Conservation (phyloP, 2,797 vertebrate genomes). For the Sphaeramia orbicularis region DNA sequence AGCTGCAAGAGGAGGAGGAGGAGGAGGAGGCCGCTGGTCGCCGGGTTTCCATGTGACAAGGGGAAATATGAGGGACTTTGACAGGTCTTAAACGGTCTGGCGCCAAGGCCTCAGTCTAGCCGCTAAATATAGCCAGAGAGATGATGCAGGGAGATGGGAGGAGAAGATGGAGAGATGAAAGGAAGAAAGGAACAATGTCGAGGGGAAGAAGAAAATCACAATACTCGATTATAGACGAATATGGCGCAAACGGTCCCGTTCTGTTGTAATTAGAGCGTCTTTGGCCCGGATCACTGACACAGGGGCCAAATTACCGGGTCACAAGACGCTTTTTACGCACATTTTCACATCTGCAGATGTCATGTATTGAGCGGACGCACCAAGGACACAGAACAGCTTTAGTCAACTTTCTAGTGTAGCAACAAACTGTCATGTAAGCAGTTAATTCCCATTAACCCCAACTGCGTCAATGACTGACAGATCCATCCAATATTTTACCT, state of each 20-base stretch:
- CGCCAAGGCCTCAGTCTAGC: slow-evolving; percentile 94
- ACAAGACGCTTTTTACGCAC: slow-evolving; percentile 41
- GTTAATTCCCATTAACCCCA: slow-evolving; percentile 8
- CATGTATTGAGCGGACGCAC: slow-evolving; percentile 39
- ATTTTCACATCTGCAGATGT: slow-evolving; percentile 44
- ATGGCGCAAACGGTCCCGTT: slow-evolving; percentile 60
- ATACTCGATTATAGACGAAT: slow-evolving; percentile 74
- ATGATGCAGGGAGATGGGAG: slow-evolving; percentile 90
- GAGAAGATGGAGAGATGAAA: slow-evolving; percentile 87
- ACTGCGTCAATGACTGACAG: slow-evolving; percentile 1
- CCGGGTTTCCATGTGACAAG: slow-evolving; percentile 92
- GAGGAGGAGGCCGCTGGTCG: slow-evolving; percentile 77
- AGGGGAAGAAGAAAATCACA: slow-evolving; percentile 73
- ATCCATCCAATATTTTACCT: slow-evolving; percentile 1
- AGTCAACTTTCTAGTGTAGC: slow-evolving; percentile 33
- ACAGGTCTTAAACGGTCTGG: slow-evolving; percentile 98
- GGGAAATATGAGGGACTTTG: slow-evolving; percentile 96
- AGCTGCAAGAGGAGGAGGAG: slow-evolving; percentile 22
- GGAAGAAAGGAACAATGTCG: slow-evolving; percentile 79
- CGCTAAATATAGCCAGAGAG: slow-evolving; percentile 92
- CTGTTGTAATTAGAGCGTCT: slow-evolving; percentile 65
- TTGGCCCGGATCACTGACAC: slow-evolving; percentile 48
- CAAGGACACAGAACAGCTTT: slow-evolving; percentile 49
- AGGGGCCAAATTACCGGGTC: slow-evolving; percentile 32
- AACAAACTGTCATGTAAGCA: slow-evolving; percentile 18